phyloP scores from a whole-genome alignment of 2,888 invertebrate genomes.

The Crepidodera aurea region DNA sequence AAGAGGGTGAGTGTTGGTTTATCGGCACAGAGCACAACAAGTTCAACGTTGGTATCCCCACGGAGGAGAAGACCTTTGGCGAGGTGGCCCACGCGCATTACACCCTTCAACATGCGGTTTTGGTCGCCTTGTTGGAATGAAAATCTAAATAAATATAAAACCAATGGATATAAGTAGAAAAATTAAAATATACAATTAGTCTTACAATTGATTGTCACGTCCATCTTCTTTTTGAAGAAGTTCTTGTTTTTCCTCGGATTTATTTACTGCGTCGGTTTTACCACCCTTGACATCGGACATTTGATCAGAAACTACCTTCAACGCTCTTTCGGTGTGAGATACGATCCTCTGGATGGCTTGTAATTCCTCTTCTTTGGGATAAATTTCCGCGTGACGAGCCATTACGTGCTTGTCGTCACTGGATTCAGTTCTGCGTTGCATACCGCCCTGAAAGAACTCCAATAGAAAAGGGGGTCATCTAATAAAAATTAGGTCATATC shows the following conservation, averaged over 20 bases:
- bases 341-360: conserved; percentile 91
- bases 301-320: conserved; percentile 93
- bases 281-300: conserved; percentile 66
- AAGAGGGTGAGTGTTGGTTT: conserved; percentile 90
- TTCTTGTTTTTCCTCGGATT: conserved; percentile 64
- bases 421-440: conserved; percentile 85
- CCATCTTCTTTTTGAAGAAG: conserved; percentile 70
- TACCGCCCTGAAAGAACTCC: conserved; percentile 62
- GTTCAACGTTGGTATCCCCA: conserved; percentile 88
- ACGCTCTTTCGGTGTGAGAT: conserved; percentile 89
- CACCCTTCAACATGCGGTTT: conserved; percentile 87
- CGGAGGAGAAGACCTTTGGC: conserved; percentile 89
- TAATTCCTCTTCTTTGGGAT: conserved; percentile 89
- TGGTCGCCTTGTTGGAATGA: conserved; percentile 73
- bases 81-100: conserved; percentile 94
- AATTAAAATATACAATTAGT: too few species aligned
- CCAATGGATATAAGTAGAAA: conserved; percentile 12
- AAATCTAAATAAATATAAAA: conserved; percentile 56
- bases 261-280: conserved; percentile 47
- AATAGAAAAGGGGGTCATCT: conserved; percentile 60
- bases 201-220: conserved; percentile 80
- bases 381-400: conserved; percentile 91
- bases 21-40: conserved; percentile 94
- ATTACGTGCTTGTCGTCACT: conserved; percentile 95
- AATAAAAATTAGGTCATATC: too few species aligned